A percentile compares a stretch with the other conserved stretches of the same genome.
These are phyloP conservation scores for Taenaris catops DNA, from an alignment of 2,888 invertebrate genomes.

Conservation along the genomic window DNA sequence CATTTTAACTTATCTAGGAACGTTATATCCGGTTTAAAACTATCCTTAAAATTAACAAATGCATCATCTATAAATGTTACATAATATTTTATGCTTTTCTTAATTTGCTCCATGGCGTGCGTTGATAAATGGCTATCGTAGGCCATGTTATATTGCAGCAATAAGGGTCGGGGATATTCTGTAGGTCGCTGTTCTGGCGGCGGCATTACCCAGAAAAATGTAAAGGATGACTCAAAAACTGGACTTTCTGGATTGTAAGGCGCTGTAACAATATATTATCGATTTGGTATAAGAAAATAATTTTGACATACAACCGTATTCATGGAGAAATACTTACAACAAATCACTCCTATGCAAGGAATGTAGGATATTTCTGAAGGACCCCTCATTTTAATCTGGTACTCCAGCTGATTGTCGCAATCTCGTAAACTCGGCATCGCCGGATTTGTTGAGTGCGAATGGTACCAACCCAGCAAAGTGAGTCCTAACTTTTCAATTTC, in stretches of 20 bases:
- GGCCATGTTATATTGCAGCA: constrained; percentile 91
- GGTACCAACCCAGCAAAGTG: constrained; percentile 96
- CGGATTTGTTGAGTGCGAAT: constrained; percentile 93
- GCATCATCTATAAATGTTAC: constrained; percentile 75
- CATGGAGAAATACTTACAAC: constrained; percentile 83
- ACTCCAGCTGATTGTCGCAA: constrained; percentile 95
- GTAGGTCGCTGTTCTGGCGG: constrained; percentile 95
- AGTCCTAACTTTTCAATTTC: constrained; percentile 90
- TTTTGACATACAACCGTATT: too few species aligned
- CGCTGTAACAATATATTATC: constrained; percentile 80
- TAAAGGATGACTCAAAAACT: constrained; percentile 89
- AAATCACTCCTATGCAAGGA: constrained; percentile 95
- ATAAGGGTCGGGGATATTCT: constrained; percentile 95
- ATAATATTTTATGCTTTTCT: constrained; percentile 92
- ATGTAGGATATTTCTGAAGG: constrained; percentile 94
- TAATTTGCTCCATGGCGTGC: constrained; percentile 92
- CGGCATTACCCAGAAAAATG: constrained; percentile 97
- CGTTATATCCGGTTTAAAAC: constrained; percentile 85
- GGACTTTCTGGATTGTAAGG: constrained; percentile 91
- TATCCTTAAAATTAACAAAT: constrained; percentile 73
- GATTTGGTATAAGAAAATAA: too few species aligned
- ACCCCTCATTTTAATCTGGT: constrained; percentile 97
- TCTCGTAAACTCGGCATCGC: constrained; percentile 93
- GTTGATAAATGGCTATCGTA: constrained; percentile 90
- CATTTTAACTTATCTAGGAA: constrained; percentile 93